These are phyloP conservation scores for Micrastur ruficollis DNA, from an alignment of 2,797 vertebrate genomes.

Conservation along the genomic window DNA sequence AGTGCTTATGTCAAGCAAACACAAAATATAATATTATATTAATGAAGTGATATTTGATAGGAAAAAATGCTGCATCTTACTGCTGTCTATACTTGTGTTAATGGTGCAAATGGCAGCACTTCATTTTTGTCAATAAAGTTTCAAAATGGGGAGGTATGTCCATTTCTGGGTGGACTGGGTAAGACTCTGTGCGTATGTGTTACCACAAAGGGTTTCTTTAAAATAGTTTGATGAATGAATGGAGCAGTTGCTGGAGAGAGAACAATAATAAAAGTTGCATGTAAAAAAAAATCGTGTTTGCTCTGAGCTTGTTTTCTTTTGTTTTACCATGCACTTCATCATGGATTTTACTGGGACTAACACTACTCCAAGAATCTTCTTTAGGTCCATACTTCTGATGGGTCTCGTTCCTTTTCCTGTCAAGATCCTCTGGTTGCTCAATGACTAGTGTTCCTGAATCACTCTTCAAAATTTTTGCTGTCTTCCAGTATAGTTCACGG, in stretches of 20 bases:
- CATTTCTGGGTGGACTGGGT: neutral
- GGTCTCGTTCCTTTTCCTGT: neutral
- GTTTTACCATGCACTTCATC: neutral
- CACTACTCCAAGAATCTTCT: neutral
- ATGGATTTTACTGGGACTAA: neutral
- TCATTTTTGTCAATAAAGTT: neutral
- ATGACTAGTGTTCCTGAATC: neutral
- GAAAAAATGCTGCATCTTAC: neutral
- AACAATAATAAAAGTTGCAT: neutral
- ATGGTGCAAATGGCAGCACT: neutral
- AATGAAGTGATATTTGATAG: neutral
- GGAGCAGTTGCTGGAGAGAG: neutral
- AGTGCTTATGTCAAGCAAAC: neutral
- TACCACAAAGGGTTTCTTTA: neutral
- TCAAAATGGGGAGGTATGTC: neutral
- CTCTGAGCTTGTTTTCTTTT: neutral
- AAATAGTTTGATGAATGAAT: neutral
- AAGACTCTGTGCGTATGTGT: neutral
- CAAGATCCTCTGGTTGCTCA: neutral
- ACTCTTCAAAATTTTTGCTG: neutral
- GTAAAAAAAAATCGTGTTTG: neutral
- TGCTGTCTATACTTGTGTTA: neutral
- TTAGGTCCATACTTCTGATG: neutral
- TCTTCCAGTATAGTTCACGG: neutral
- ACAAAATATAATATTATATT: neutral